Percentiles rank a stretch among this genome's conserved stretches.
phyloP scores from a whole-genome alignment of 2,888 invertebrate species.

The Myathropa florea region DNA sequence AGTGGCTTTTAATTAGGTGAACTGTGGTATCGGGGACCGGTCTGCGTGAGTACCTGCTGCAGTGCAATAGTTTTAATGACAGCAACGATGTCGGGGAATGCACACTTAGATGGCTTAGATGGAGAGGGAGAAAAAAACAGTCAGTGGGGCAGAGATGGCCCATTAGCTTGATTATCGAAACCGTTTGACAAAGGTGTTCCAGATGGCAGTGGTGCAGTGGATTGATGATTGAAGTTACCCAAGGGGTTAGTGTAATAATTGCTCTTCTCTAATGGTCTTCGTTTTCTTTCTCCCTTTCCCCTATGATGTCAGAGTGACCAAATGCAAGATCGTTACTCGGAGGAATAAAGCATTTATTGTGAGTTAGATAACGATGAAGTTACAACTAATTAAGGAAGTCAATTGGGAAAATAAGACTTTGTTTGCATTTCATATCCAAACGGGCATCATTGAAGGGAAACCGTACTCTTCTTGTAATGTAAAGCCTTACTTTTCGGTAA shows the following conservation, averaged over 20 bases:
- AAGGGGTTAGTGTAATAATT: slow-evolving; percentile 53
- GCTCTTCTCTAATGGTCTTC: slow-evolving; percentile 26
- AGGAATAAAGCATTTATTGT: background rate
- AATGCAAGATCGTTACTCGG: background rate
- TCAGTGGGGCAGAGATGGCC: slow-evolving; percentile 48
- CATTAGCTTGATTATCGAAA: slow-evolving; percentile 67
- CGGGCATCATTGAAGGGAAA: too few relatives aligned
- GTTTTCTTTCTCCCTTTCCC: background rate
- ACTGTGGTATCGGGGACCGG: slow-evolving; percentile 49
- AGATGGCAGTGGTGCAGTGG: slow-evolving; percentile 2
- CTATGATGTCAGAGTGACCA: background rate
- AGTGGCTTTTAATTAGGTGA: slow-evolving; percentile 68
- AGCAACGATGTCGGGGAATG: slow-evolving; percentile 38
- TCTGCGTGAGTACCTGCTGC: slow-evolving; percentile 43
- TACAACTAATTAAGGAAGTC: background rate
- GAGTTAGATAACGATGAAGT: background rate
- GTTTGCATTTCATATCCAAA: background rate
- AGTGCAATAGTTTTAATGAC: slow-evolving; percentile 58
- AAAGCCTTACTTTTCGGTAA: too few relatives aligned
- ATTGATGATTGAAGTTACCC: slow-evolving; percentile 31
- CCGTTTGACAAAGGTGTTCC: slow-evolving; percentile 66
- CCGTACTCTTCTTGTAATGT: too few relatives aligned
- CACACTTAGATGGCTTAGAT: slow-evolving; percentile 17
- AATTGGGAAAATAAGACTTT: background rate
- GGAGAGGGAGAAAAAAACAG: background rate